These are phyloP conservation scores for Sturnira hondurensis DNA, from an alignment of 2,113 vertebrate genomes.

Conservation along the genomic window DNA sequence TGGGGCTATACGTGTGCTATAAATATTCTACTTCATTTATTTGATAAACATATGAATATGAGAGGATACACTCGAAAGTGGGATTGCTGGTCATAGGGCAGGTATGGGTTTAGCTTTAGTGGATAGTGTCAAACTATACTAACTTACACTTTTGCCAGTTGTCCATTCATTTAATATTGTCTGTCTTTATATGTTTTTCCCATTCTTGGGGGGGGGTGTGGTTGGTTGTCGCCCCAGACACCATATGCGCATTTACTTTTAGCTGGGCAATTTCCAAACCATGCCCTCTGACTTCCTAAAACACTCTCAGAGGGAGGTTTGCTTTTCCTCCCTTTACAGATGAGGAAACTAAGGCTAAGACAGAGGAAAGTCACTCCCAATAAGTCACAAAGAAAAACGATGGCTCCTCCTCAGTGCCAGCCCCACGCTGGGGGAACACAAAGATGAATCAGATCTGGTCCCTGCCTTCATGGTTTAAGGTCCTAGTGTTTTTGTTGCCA, in stretches of 20 bases:
- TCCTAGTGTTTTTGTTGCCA: not conserved
- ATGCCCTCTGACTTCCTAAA: not conserved
- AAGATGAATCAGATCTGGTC: not conserved
- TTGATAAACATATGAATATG: not conserved
- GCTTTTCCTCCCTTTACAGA: not conserved
- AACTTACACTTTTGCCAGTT: not conserved
- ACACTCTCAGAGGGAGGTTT: not conserved
- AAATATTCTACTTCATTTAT: not conserved
- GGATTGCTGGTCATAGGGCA: not conserved
- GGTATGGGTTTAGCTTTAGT: not conserved
- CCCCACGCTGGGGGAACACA: not conserved
- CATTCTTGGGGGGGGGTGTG: not conserved
- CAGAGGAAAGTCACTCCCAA: not conserved
- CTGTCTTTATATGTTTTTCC: not conserved
- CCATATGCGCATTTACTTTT: not conserved
- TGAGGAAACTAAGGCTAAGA: not conserved
- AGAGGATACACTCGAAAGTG: not conserved
- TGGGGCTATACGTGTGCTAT: not conserved
- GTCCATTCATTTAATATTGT: not conserved
- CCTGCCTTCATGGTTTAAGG: not conserved
- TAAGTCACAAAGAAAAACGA: not conserved
- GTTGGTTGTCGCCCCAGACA: not conserved
- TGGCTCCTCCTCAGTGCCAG: not conserved
- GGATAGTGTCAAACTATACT: not conserved
- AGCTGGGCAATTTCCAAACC: not conserved